phyloP scores from a whole-genome alignment of 2,113 vertebrate species.

The Channa maculata region DNA sequence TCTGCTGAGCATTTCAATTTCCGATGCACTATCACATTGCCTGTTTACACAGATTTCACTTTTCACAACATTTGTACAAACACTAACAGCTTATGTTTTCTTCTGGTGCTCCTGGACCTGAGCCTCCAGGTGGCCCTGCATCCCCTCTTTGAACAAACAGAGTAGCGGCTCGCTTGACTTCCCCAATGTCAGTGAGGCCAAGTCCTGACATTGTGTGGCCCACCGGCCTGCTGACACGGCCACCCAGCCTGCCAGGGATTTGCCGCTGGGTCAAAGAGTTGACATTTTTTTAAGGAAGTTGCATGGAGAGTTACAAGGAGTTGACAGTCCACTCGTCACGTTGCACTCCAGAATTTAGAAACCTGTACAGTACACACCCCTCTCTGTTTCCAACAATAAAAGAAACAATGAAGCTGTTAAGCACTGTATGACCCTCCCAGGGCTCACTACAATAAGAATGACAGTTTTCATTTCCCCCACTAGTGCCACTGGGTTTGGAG shows the following conservation, averaged over 20 bases:
- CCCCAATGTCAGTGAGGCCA: constrained; percentile 68
- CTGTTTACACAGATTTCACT: neutral
- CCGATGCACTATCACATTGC: neutral
- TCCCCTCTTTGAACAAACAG: constrained; percentile 74
- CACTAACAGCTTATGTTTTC: constrained; percentile 55
- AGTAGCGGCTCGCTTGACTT: constrained; percentile 52
- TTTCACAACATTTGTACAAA: constrained; percentile 10
- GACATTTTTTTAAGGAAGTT: constrained; percentile 78
- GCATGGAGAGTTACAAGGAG: constrained; percentile 65
- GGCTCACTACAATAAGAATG: constrained; percentile 55
- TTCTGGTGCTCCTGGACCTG: constrained; percentile 48
- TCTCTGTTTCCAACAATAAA: constrained; percentile 71
- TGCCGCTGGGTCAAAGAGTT: constrained; percentile 67
- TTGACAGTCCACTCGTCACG: constrained; percentile 72
- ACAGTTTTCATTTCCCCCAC: constrained; percentile 56
- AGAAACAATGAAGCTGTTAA: constrained; percentile 73
- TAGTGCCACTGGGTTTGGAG: constrained; percentile 42
- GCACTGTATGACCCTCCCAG: constrained; percentile 57
- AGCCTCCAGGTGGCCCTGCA: constrained; percentile 67
- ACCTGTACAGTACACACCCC: constrained; percentile 52
- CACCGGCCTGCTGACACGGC: constrained; percentile 48
- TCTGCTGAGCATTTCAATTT: constrained; percentile 32
- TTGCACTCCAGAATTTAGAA: constrained; percentile 57
- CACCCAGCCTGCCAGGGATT: constrained; percentile 63
- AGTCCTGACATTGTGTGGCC: constrained; percentile 69